Evolutionary conservation across 2,113 vertebrate species (phyloP), one percentile per base, ranked within the genome.

Genomic region (Tonatia bakeri): DNA sequence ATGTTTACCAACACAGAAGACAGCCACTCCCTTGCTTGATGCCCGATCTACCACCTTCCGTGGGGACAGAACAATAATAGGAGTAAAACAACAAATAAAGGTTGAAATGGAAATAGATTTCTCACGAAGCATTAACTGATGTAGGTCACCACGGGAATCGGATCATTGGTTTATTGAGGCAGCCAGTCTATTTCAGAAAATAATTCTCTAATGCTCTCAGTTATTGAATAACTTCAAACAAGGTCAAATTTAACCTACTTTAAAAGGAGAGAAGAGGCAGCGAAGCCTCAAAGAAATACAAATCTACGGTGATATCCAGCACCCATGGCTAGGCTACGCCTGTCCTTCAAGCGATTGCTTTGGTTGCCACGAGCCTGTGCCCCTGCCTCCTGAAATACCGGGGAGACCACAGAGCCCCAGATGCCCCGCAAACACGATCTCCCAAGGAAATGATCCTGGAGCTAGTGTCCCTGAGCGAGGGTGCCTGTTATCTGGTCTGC

Each of bases 111-210:
- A 97, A 97, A 93, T 87, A 95, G 94, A 97, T 94, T 92, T 96
- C 94, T 91, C 91, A 95, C 79, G 73, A 8, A 0, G 94, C 92
- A 92, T 87, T 97, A 79, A 84, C 79, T 95, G 56, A 95, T 91
- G 75, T 40, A 97, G 94, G 96, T 98, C 96, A 95, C 36, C 96
- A 95, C 36, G 47, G 75, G 80, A 96, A 97, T 91, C 81, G 87
- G 92, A 73, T 95, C 94, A 96, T 91, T 90, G 94, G 84, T 33
- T 82, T 94, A 94, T 96, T 90, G 96, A 97, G 92, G 90, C 52
- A 95, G 76, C 69, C 65, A 91, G 54, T 87, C 87, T 96, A 11
- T 91, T 97, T 97, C 52, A 94, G 65, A 93, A 98, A 94, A 97
- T 70, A 97, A 77, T 93, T 85, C 82, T 95, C 84, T 59, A 94